phyloP scores from a whole-genome alignment of 2,888 invertebrate genomes.

The Gandaritis pyraliata region DNA sequence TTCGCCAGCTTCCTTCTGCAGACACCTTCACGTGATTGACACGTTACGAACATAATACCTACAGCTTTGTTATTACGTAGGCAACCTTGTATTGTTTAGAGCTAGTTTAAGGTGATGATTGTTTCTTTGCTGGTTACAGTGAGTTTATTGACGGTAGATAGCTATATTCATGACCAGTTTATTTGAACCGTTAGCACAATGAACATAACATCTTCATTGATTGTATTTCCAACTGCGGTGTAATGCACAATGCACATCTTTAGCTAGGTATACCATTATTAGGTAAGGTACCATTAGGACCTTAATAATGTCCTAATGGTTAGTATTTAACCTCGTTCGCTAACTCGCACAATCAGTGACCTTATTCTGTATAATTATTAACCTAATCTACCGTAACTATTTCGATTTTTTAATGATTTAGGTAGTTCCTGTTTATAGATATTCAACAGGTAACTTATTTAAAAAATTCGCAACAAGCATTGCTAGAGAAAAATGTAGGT shows the following conservation, averaged over 20 bases:
- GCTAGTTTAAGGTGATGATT: slow-evolving; percentile 46
- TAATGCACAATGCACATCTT: neutral
- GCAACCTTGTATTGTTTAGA: slow-evolving; percentile 49
- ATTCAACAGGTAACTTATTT: neutral
- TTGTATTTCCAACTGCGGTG: neutral
- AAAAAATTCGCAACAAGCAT: neutral
- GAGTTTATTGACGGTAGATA: slow-evolving; percentile 27
- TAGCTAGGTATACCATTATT: neutral
- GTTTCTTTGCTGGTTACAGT: slow-evolving; percentile 38
- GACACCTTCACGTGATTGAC: slow-evolving; percentile 49
- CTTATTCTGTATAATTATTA: slow-evolving; percentile 47
- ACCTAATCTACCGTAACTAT: slow-evolving; percentile 32
- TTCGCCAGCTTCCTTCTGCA: slow-evolving; percentile 64
- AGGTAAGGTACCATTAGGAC: slow-evolving; percentile 25
- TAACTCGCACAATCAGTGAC: slow-evolving; percentile 43
- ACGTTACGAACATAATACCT: slow-evolving; percentile 23
- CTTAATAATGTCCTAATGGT: slow-evolving; percentile 45
- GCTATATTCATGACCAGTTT: slow-evolving; percentile 26
- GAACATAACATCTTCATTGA: slow-evolving; percentile 2
- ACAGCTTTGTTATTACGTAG: slow-evolving; percentile 42
- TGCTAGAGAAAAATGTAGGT: too few species aligned
- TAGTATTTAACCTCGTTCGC: slow-evolving; percentile 50
- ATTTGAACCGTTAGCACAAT: slow-evolving; percentile 22
- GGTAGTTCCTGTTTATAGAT: slow-evolving; percentile 2
- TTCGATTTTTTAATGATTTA: slow-evolving; percentile 19